Evolutionary conservation across 1,140 invertebrate species (phyloP), one percentile per base, ranked within the genome.

Genomic region (Leptestheria dahalacensis): DNA sequence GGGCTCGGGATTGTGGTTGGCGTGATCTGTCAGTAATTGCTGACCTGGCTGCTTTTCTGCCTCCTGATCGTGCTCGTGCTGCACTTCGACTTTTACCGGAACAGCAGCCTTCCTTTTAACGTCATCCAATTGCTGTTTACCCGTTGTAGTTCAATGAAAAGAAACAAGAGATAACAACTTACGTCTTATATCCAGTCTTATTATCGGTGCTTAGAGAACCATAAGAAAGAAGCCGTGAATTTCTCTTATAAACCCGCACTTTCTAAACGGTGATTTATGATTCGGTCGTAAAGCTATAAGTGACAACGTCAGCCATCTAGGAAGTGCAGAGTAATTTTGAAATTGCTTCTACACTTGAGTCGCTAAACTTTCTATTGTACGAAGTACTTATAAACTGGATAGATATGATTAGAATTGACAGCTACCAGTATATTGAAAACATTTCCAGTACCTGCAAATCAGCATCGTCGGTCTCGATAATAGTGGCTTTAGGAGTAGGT

Each of bases 401-500:
- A n/a, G n/a, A n/a, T n/a, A n/a, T n/a, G n/a, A n/a, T n/a, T n/a
- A n/a, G n/a, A n/a, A n/a, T n/a, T n/a, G n/a, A n/a, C n/a, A n/a
- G n/a, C n/a, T n/a, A n/a, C n/a, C n/a, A n/a, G n/a, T n/a, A n/a
- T n/a, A n/a, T n/a, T n/a, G n/a, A n/a, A n/a, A n/a, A n/a, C n/a
- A n/a, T n/a, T n/a, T n/a, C n/a, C n/a, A n/a, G 29, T 50, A 29
- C 51, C 58, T 50, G 58, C 2, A 29, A 28, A 28, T 52, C 49
- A 28, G 28, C 51, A 49, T 10, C 53, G 21, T 55, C 53, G 11
- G 53, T 29, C 10, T 33, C 53, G 28, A 29, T 20, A 51, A 49
- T 49, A 4, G 29, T 49, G 21, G 29, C 48, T 53, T 60, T 41
- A 23, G 49, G 58, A 11, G 49, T 48, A n/a, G 48, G 57, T 50